Evolutionary conservation across 2,797 vertebrate genomes (phyloP).

Genomic region (Sebastes diaconus): DNA sequence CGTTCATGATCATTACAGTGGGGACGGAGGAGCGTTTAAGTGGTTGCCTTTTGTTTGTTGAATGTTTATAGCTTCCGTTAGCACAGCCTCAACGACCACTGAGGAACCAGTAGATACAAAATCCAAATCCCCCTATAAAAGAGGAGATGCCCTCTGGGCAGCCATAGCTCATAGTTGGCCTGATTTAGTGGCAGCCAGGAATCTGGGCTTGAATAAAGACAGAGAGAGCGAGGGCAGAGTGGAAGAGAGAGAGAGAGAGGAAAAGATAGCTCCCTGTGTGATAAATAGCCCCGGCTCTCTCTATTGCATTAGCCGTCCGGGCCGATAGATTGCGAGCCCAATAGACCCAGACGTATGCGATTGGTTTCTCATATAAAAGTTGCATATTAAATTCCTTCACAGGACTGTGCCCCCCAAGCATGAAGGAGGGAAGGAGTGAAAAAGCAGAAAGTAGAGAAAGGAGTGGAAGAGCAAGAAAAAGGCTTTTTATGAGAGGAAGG

Average conservation of each 20-base stretch:
- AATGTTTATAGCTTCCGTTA: slow-evolving; percentile 82
- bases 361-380: slow-evolving; percentile 89
- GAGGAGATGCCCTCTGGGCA: slow-evolving; percentile 82
- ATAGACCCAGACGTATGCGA: slow-evolving; percentile 87
- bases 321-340: slow-evolving; percentile 87
- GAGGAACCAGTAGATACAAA: slow-evolving; percentile 81
- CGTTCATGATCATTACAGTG: slow-evolving; percentile 66
- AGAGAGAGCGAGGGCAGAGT: slow-evolving; percentile 76
- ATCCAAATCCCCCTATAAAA: slow-evolving; percentile 83
- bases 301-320: slow-evolving; percentile 86
- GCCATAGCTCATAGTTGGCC: slow-evolving; percentile 83
- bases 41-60: slow-evolving; percentile 76
- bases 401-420: slow-evolving; percentile 81
- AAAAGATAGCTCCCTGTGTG: slow-evolving; percentile 82
- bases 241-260: slow-evolving; percentile 69
- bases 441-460: slow-evolving; percentile 70
- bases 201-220: slow-evolving; percentile 82
- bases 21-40: slow-evolving; percentile 68
- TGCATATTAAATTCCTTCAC: slow-evolving; percentile 90
- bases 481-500: slow-evolving; percentile 78
- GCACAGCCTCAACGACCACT: slow-evolving; percentile 77
- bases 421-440: slow-evolving; percentile 76
- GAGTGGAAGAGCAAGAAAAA: slow-evolving; percentile 69
- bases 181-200: slow-evolving; percentile 85
- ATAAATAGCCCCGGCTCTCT: slow-evolving; percentile 86